Evolutionary conservation across 2,797 vertebrate genomes (phyloP), one percentile per base, ranked within the genome.

Genomic region (Ctenosaura bakeri): DNA sequence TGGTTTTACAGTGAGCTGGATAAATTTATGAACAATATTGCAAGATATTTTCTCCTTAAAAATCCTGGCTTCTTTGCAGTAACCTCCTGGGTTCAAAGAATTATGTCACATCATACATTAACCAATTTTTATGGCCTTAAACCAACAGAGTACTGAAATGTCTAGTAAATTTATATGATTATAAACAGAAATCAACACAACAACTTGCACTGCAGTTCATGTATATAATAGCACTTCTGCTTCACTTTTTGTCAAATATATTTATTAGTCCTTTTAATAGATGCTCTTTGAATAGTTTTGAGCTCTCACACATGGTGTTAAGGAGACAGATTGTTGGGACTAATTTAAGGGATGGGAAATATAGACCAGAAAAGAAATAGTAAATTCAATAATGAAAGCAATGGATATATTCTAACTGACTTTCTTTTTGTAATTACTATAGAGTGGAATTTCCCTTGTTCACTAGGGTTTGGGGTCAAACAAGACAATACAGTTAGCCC

Each of bases 111-210:
- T 50, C 59, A 52, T 62, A 76, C 4, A 77, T 78, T 89, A 89
- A 79, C 29, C 88, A 90, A 54, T 4, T 14, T 7, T 76, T 69
- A 22, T 79, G 85, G 5, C 50, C 86, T 87, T 32, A 93, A 90
- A 54, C 16, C 71, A 85, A 50, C 1, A 91, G 88, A 88, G 2
- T 1, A 20, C 91, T 91, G 87, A 79, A 88, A 9, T 4, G 0
- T 42, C 3, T 66, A 29, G 84, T 71, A 88, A 84, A 89, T 93
- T 62, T 82, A 87, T 88, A 83, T 0, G 13, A 66, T 0, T 52
- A 9, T 81, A 56, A 91, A 76, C 80, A 89, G 35, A 14, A 69
- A 0, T 86, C 46, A 84, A 69, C 59, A 46, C 20, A 86, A 52
- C 77, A n/a, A 82, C 12, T 81, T 79, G 88, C 38, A 85, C 6